Base-by-base conservation (phyloP, 1,140 invertebrate genomes). In the Melitaea cinxia region DNA sequence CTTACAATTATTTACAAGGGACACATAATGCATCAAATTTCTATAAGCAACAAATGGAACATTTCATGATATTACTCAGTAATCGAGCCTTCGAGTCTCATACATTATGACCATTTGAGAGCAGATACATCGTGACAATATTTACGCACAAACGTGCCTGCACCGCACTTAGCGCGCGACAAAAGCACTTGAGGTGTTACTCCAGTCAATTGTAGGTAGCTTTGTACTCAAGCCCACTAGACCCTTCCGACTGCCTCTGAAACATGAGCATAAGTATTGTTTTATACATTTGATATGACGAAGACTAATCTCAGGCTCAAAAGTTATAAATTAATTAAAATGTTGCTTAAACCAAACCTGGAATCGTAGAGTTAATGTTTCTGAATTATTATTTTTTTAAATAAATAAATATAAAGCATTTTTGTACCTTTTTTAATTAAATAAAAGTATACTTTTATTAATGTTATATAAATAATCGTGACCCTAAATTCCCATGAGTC, bases 181-280 rank as follows among this genome's bases (percentile, higher is more conserved):
- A 77, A 76, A 73, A 81, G 68, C 72, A 69, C 83, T 82, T 65
- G 73, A 80, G 77, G 72, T 82, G 77, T 79, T 74, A 80, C 75
- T 83, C 77, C 76, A 80, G 80, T 85, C 82, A 83, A 86, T 86
- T 86, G 83, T 65, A 75, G 77, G 78, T 81, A 77, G 81, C 83
- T 78, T 42, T 81, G 72, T 78, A 72, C 79, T 86, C 75, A 66
- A 82, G 69, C 70, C 72, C 72, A 70, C 75, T 74, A 60, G 72
- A 73, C 78, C 75, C 77, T 82, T 76, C 63, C 68, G 39, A 53
- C 70, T 60, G 70, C 76, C 69, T 73, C 77, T 68, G 68, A 58
- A 39, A 65, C 39, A 52, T 49, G 45, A 54, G 49, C 19, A 52
- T 58, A 21, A 47, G 30, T 55, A 9, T 7, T 60, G 62, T 58